phyloP scores from a whole-genome alignment of 2,888 invertebrate genomes.

The Anticlea derivata region DNA sequence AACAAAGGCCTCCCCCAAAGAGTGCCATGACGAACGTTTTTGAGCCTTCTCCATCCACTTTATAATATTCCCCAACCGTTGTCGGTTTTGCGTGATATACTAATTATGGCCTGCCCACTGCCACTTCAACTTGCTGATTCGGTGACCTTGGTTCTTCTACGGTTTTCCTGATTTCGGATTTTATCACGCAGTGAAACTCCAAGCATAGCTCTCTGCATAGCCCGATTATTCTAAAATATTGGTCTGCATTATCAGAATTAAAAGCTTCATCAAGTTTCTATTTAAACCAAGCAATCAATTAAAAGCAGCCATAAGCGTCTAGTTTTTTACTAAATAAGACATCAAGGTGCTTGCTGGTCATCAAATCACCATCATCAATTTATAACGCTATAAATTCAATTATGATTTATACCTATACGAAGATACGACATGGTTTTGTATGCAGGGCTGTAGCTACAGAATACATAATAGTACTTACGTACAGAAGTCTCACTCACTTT shows the following conservation, averaged over 20 bases:
- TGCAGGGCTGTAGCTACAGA: slow-evolving; percentile 1
- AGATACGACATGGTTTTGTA: slow-evolving; percentile 6
- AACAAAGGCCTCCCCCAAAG: too few relatives aligned
- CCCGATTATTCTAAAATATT: too few relatives aligned
- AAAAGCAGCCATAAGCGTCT: slow-evolving; percentile 1
- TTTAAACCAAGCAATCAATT: not conserved
- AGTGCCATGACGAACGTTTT: too few relatives aligned
- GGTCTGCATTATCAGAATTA: not conserved
- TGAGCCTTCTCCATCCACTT: too few relatives aligned
- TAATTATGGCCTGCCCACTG: too few relatives aligned
- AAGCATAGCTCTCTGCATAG: too few relatives aligned
- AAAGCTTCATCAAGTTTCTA: slow-evolving; percentile 5
- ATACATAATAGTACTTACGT: not conserved
- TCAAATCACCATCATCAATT: slow-evolving; percentile 18
- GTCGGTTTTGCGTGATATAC: too few relatives aligned
- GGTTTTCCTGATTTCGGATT: too few relatives aligned
- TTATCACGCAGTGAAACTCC: too few relatives aligned
- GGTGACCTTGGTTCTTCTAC: too few relatives aligned
- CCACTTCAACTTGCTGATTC: too few relatives aligned
- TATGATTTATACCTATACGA: slow-evolving; percentile 11
- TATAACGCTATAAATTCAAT: slow-evolving; percentile 20
- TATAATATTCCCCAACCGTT: too few relatives aligned
- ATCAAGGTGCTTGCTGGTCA: slow-evolving; percentile 13
- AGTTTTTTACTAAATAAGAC: slow-evolving; percentile 12
- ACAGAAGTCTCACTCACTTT: not conserved